A percentile compares a stretch with the other conserved stretches of the same genome.
These are phyloP conservation scores for Chionis minor DNA, from an alignment of 2,113 vertebrate genomes.

Conservation along the genomic window DNA sequence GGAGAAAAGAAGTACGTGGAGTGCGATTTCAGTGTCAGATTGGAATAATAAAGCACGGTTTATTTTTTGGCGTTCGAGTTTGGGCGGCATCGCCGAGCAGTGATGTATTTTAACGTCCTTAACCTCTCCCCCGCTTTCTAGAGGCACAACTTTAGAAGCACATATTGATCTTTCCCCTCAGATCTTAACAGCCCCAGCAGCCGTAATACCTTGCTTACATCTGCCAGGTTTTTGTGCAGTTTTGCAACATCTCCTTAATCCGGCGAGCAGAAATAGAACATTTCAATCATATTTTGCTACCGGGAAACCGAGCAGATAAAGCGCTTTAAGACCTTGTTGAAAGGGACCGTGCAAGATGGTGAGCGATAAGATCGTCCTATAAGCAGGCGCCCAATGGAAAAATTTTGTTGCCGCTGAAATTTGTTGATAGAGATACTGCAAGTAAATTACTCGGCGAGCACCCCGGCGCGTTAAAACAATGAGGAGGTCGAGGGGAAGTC, in stretches of 20 bases:
- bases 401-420: conserved; percentile 75
- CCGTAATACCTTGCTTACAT: conserved; percentile 82
- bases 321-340: conserved; percentile 77
- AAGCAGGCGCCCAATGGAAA: conserved; percentile 61
- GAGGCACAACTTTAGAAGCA: conserved; percentile 64
- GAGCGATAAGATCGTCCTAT: conserved; percentile 66
- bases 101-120: conserved; percentile 35
- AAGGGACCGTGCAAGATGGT: conserved; percentile 74
- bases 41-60: not conserved
- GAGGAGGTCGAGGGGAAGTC: not conserved
- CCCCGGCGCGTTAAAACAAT: conserved; percentile 7
- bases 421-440: conserved; percentile 75
- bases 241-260: conserved; percentile 79
- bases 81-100: conserved; percentile 1
- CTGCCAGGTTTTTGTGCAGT: conserved; percentile 72
- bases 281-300: conserved; percentile 84
- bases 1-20: not conserved
- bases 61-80: not conserved
- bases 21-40: not conserved
- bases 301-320: conserved; percentile 75
- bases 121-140: not conserved
- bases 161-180: conserved; percentile 74
- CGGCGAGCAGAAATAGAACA: conserved; percentile 79
- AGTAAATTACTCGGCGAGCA: conserved; percentile 42
- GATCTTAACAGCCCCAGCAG: conserved; percentile 75